These are phyloP conservation scores for Bubo scandiacus DNA, from an alignment of 2,113 vertebrate genomes.

Conservation along the genomic window DNA sequence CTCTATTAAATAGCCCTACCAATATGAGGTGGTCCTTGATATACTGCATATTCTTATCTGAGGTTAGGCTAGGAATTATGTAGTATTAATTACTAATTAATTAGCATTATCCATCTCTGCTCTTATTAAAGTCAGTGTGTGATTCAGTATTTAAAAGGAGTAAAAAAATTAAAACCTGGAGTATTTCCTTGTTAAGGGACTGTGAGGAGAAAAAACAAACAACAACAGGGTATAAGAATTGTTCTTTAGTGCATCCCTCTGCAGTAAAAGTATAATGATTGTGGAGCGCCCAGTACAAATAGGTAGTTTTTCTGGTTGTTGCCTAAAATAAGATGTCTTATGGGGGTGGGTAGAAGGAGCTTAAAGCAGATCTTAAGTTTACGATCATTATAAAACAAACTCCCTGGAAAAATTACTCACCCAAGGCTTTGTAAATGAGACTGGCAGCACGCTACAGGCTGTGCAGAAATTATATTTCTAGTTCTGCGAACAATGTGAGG, in stretches of 20 bases:
- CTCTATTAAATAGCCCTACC: not conserved
- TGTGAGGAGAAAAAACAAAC: not conserved
- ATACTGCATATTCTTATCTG: not conserved
- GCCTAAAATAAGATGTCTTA: not conserved
- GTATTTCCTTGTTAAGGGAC: not conserved
- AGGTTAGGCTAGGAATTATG: not conserved
- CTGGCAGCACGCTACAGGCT: not conserved
- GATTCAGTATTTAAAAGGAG: conserved; percentile 26
- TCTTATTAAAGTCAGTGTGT: not conserved
- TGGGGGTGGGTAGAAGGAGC: not conserved
- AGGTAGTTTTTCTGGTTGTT: not conserved
- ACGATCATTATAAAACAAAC: not conserved
- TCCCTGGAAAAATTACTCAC: not conserved
- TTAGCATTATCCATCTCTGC: not conserved
- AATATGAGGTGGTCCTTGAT: not conserved
- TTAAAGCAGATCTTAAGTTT: not conserved
- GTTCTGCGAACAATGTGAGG: not conserved
- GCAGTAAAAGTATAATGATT: not conserved
- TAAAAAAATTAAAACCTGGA: not conserved
- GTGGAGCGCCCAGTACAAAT: not conserved
- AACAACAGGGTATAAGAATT: not conserved
- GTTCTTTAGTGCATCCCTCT: not conserved
- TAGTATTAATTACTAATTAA: conserved; percentile 38
- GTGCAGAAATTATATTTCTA: not conserved
- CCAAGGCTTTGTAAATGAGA: not conserved